Conservation (phyloP, 2,888 invertebrate genomes). For the Thymelicus acteon region DNA sequence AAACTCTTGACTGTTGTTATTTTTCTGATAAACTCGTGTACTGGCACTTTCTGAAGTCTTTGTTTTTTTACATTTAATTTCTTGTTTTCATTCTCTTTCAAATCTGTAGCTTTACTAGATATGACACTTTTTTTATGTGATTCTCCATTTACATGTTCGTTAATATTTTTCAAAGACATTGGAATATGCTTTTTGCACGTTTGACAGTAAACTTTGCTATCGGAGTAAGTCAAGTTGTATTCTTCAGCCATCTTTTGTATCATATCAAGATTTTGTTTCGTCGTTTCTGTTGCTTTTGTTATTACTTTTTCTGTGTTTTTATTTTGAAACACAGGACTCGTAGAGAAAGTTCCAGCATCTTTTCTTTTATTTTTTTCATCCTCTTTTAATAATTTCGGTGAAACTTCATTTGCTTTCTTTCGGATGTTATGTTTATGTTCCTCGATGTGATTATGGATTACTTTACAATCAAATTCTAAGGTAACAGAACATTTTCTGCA, state of each 20-base stretch:
- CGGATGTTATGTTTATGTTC: slow-evolving; percentile 46
- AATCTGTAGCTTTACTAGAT: background rate
- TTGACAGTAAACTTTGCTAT: background rate
- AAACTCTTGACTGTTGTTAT: slow-evolving; percentile 35
- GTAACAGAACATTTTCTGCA: slow-evolving; percentile 51
- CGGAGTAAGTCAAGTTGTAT: background rate
- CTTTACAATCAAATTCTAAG: slow-evolving; percentile 45
- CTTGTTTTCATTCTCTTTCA: slow-evolving; percentile 38
- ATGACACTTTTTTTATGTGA: background rate
- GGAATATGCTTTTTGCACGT: background rate
- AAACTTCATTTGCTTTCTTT: slow-evolving; percentile 21
- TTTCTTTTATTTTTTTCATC: background rate
- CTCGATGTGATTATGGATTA: slow-evolving; percentile 49
- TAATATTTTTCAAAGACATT: background rate
- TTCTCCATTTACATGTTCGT: background rate
- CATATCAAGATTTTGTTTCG: slow-evolving; percentile 1
- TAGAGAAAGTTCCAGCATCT: background rate
- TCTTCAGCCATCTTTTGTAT: background rate
- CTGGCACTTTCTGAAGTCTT: slow-evolving; percentile 35
- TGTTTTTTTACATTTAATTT: slow-evolving; percentile 44
- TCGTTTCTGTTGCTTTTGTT: background rate
- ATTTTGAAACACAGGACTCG: background rate
- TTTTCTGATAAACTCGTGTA: slow-evolving; percentile 39
- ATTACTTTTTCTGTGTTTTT: background rate
- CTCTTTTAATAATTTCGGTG: background rate